Conservation (phyloP, 2,797 vertebrate species). For the Bradypodion ventrale region DNA sequence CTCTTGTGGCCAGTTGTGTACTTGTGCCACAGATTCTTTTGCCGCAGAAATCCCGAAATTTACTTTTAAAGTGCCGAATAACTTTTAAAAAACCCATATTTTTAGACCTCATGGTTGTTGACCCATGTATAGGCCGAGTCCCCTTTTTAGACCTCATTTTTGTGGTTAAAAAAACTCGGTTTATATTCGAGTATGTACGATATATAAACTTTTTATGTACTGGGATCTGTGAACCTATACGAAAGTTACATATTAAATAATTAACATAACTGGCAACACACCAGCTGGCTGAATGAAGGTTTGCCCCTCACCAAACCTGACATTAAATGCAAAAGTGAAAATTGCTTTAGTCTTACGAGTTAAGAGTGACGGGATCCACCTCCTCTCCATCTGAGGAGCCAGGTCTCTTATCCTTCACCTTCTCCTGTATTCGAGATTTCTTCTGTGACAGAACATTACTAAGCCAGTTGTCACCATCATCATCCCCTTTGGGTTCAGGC, state of each 20-base stretch:
- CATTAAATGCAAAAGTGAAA: neutral
- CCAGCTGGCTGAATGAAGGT: neutral
- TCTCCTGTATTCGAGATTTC: constrained; percentile 69
- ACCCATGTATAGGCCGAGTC: too few relatives aligned
- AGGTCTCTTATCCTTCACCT: constrained; percentile 51
- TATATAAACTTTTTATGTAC: neutral
- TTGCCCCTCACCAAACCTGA: neutral
- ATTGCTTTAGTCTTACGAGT: constrained; percentile 54
- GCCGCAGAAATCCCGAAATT: too few relatives aligned
- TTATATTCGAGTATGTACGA: too few relatives aligned
- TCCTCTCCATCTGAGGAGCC: constrained; percentile 47
- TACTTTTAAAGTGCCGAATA: too few relatives aligned
- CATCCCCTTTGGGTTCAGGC: neutral
- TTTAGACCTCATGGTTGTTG: too few relatives aligned
- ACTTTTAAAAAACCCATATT: too few relatives aligned
- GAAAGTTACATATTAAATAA: neutral
- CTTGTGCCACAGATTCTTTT: too few relatives aligned
- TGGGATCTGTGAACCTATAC: neutral
- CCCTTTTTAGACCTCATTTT: too few relatives aligned
- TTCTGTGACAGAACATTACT: constrained; percentile 77
- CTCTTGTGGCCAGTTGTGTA: too few relatives aligned
- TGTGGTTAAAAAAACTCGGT: too few relatives aligned
- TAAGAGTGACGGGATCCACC: neutral
- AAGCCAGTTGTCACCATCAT: constrained; percentile 81
- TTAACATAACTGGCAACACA: neutral